Evolutionary conservation across 2,888 invertebrate species (phyloP).

Genomic region (Syrphus vitripennis): DNA sequence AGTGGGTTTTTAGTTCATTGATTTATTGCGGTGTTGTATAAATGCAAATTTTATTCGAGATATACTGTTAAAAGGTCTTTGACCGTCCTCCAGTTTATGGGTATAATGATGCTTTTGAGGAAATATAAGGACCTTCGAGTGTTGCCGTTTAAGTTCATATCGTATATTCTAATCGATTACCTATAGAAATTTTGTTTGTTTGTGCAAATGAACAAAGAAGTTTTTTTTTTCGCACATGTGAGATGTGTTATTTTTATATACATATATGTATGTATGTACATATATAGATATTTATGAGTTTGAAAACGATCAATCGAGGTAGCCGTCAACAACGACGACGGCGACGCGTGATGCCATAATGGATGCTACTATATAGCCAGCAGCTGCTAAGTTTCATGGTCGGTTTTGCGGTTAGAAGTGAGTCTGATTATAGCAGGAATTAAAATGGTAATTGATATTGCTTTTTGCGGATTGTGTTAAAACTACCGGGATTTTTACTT

Average conservation of each 20-base stretch:
- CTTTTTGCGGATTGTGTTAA: constrained; percentile 19
- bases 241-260: not conserved
- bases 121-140: constrained; percentile 60
- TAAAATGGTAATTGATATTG: constrained; percentile 52
- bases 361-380: constrained; percentile 1
- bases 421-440: constrained; percentile 25
- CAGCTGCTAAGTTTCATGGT: constrained; percentile 50
- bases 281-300: not conserved
- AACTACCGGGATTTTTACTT: constrained; percentile 36
- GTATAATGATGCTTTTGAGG: constrained; percentile 8
- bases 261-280: not conserved
- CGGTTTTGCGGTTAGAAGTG: constrained; percentile 48
- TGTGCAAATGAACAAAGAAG: constrained; percentile 17
- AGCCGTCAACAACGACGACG: not conserved
- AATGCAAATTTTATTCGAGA: constrained; percentile 25
- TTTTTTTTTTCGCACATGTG: not conserved
- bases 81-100: constrained; percentile 53
- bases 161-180: constrained; percentile 33
- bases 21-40: constrained; percentile 23
- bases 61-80: constrained; percentile 44
- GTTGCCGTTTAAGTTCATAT: constrained; percentile 35
- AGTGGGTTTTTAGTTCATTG: constrained; percentile 45
- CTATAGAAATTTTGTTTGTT: not conserved
- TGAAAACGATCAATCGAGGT: not conserved
- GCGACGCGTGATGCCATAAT: not conserved